phyloP scores from a whole-genome alignment of 2,113 vertebrate genomes.

The Microcebus griseorufus region DNA sequence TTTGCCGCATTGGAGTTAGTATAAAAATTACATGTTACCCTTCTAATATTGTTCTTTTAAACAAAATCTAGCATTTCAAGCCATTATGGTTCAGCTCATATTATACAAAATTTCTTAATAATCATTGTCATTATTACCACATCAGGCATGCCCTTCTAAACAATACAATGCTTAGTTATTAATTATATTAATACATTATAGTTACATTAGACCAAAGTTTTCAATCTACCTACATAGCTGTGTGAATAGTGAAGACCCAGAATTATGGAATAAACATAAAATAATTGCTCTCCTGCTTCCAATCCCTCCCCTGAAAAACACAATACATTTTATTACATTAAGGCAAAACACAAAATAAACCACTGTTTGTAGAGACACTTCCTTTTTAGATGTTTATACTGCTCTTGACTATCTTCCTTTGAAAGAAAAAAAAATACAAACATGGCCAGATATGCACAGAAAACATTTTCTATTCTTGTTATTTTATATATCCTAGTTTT shows the following conservation, averaged over 20 bases:
- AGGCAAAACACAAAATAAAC: not conserved
- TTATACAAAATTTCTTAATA: constrained; percentile 40
- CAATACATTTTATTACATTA: not conserved
- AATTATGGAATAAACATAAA: constrained; percentile 30
- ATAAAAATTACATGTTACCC: not conserved
- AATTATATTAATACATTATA: constrained; percentile 31
- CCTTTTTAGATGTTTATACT: not conserved
- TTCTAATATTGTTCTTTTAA: constrained; percentile 31
- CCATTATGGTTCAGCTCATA: not conserved
- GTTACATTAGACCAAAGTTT: constrained; percentile 30
- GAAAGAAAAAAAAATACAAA: not conserved
- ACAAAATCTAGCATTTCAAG: constrained; percentile 43
- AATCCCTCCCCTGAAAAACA: not conserved
- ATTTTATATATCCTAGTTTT: not conserved
- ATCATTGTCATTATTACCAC: constrained; percentile 22
- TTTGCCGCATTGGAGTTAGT: not conserved
- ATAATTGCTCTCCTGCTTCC: not conserved
- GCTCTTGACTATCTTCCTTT: not conserved
- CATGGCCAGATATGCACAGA: not conserved
- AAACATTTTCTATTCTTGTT: not conserved
- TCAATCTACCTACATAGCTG: not conserved
- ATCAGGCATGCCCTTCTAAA: constrained; percentile 17
- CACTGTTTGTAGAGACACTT: not conserved
- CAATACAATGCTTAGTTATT: constrained; percentile 20
- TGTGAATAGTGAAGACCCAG: not conserved